phyloP scores from a whole-genome alignment of 2,113 vertebrate genomes.

The Pterocles orientalis region DNA sequence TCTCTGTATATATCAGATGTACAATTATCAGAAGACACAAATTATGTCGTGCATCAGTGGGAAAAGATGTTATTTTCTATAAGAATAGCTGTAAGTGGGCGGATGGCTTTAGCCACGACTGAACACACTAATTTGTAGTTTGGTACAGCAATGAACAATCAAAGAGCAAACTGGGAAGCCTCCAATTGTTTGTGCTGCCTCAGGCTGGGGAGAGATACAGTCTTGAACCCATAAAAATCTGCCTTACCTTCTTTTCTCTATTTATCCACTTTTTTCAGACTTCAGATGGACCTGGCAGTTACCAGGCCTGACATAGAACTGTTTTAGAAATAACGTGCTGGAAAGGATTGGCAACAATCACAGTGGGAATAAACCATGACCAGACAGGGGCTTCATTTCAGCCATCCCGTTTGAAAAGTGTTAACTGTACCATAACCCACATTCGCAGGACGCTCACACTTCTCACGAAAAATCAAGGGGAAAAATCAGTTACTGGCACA shows the following conservation, averaged over 20 bases:
- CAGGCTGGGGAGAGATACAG: background rate
- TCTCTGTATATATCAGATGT: background rate
- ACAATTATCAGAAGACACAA: slow-evolving; percentile 21
- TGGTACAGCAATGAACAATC: background rate
- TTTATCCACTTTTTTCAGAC: background rate
- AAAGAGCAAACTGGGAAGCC: background rate
- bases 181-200: slow-evolving; percentile 24
- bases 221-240: background rate
- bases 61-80: background rate
- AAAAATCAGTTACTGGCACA: background rate
- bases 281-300: background rate
- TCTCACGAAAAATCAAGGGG: background rate
- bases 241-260: background rate
- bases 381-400: background rate
- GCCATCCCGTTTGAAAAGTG: background rate
- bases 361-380: background rate
- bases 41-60: background rate
- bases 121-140: slow-evolving; percentile 34
- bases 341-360: background rate
- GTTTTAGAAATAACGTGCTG: background rate
- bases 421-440: background rate
- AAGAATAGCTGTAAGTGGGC: slow-evolving; percentile 51
- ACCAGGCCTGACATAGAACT: background rate
- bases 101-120: slow-evolving; percentile 26
- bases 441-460: background rate